Evolutionary conservation across 2,797 vertebrate species (phyloP).

Genomic region (Cuniculus paca): DNA sequence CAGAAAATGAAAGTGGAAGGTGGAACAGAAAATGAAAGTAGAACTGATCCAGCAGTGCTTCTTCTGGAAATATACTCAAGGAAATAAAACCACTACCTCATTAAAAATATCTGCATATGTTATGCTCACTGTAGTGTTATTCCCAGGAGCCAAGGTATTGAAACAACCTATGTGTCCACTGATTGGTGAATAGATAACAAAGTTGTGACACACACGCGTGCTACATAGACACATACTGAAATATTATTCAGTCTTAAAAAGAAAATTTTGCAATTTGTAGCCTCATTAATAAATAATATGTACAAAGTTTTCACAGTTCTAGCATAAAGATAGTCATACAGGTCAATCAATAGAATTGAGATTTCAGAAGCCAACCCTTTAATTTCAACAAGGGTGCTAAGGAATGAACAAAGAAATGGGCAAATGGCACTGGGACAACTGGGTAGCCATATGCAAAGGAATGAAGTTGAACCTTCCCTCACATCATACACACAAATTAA

Average conservation of each 20-base stretch:
- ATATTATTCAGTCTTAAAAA: not conserved
- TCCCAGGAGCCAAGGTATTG: not conserved
- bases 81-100: not conserved
- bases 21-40: not conserved
- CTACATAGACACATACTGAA: not conserved
- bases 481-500: not conserved
- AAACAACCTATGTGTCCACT: not conserved
- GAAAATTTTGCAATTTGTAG: not conserved
- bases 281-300: not conserved
- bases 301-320: not conserved
- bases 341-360: not conserved
- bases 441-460: not conserved
- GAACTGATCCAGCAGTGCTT: not conserved
- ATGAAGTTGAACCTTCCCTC: not conserved
- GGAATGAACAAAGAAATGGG: not conserved
- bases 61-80: not conserved
- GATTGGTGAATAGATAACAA: not conserved
- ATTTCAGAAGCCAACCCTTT: slow-evolving; percentile 15
- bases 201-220: too few relatives aligned
- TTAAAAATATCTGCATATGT: not conserved
- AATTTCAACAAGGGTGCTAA: slow-evolving; percentile 3
- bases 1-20: not conserved
- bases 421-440: not conserved
- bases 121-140: not conserved
- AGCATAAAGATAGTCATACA: not conserved